Evolutionary conservation across 2,888 invertebrate species (phyloP), one percentile per base, ranked within the genome.

Genomic region (Pantelozetes paolii): DNA sequence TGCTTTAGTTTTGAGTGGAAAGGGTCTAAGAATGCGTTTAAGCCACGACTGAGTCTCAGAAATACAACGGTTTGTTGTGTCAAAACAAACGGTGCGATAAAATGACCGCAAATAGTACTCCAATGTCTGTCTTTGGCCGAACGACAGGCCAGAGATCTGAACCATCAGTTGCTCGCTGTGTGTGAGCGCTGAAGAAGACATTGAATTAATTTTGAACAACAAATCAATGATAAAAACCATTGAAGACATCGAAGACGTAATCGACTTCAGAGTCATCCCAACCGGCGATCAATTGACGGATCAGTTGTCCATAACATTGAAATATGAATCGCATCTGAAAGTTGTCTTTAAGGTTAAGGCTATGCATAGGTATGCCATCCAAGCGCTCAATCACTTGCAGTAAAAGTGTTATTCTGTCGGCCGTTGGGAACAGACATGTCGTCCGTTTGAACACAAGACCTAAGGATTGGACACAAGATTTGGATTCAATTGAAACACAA

Each of bases 251-350:
- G 23, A 50, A 73, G 23, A 73, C 48, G n/a, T 23, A 26, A 32
- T 36, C 26, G 42, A 64, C 30, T 48, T 73, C 73, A 18, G 18
- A 73, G 64, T 73, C 69, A 15, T 50, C 48, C 73, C 73, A 73
- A 54, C 73, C 73, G 32, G 30, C 18, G 23, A 73, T 69, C 9
- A 73, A 32, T 11, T 32, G 9, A 18, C 48, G 42, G 8, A 73
- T 48, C n/a, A 48, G 20, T 69, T 69, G 32, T 23, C 50, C 62
- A 20, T 69, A 73, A 45, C 67, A 73, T 70, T 73, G 40, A 36
- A 73, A 62, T 20, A 67, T 45, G 23, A 69, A 70, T 67, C 48
- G 40, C 42, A 73, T 48, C 15, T 69, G n/a, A 15, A n/a, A 18
- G 48, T 40, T 48, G 20, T 54, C 42, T 1, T 20, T 15, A 20